phyloP scores from a whole-genome alignment of 2,113 vertebrate species.

The Atractosteus spatula region DNA sequence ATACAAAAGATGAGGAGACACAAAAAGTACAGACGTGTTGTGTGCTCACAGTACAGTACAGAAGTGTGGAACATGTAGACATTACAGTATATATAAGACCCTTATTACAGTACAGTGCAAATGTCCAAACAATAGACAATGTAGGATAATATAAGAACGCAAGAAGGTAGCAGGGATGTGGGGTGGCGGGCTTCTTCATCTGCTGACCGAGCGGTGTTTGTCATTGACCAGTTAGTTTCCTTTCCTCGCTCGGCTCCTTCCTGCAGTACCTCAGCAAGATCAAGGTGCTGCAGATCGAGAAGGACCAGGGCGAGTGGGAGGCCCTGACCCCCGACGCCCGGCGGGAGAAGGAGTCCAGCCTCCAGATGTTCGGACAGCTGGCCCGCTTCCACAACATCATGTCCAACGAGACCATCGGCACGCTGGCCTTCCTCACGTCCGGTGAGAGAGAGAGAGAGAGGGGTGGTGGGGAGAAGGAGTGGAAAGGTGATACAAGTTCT shows the following conservation, averaged over 20 bases:
- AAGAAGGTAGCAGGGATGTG: background rate
- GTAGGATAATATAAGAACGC: too few species aligned
- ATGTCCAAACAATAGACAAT: too few species aligned
- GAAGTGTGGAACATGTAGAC: too few species aligned
- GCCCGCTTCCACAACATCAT: slow-evolving; percentile 98
- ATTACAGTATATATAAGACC: too few species aligned
- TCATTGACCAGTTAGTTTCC: background rate
- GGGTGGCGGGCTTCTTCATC: too few species aligned
- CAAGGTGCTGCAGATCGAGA: slow-evolving; percentile 93
- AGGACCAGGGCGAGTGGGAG: slow-evolving; percentile 91
- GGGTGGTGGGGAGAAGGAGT: background rate
- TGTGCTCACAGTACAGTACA: too few species aligned
- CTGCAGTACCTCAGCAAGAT: slow-evolving; percentile 95
- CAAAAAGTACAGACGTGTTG: too few species aligned
- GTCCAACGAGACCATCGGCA: slow-evolving; percentile 97
- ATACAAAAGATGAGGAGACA: too few species aligned
- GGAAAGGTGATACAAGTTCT: background rate
- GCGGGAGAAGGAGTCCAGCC: slow-evolving; percentile 88
- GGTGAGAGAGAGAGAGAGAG: slow-evolving; percentile 62
- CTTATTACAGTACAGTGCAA: too few species aligned
- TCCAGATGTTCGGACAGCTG: slow-evolving; percentile 96
- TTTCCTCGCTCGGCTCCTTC: background rate
- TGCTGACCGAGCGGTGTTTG: too few species aligned
- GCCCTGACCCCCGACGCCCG: slow-evolving; percentile 78
- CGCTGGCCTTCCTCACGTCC: slow-evolving; percentile 92